These are phyloP conservation scores for Siniperca obscura DNA, from an alignment of 2,797 vertebrate genomes.

Conservation along the genomic window DNA sequence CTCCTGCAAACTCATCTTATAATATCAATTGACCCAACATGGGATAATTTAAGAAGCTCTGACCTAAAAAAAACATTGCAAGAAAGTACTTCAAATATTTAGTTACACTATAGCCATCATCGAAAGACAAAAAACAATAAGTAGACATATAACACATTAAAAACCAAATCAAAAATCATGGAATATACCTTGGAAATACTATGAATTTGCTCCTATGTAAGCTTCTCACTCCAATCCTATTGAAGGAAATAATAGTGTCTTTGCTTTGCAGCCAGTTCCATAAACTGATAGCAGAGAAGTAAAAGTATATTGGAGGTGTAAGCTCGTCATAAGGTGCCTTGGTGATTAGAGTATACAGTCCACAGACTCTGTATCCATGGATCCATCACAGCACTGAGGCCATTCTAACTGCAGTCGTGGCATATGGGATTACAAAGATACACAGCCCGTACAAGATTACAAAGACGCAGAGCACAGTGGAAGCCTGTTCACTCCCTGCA, in stretches of 20 bases:
- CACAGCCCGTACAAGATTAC: slow-evolving; percentile 63
- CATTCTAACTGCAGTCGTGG: slow-evolving; percentile 40
- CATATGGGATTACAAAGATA: slow-evolving; percentile 67
- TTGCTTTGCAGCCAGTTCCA: slow-evolving; percentile 50
- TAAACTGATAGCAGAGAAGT: slow-evolving; percentile 44
- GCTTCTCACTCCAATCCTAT: background rate
- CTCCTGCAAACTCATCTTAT: background rate
- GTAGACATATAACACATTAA: background rate
- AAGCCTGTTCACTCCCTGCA: slow-evolving; percentile 54
- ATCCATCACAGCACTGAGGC: slow-evolving; percentile 35
- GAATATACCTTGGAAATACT: background rate
- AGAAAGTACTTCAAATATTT: background rate
- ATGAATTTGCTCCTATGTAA: background rate
- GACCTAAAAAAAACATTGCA: background rate
- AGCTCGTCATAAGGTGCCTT: slow-evolving; percentile 44
- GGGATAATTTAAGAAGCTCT: background rate
- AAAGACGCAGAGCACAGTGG: slow-evolving; percentile 59
- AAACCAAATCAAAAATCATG: background rate
- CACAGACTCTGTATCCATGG: slow-evolving; percentile 42
- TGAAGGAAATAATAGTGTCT: slow-evolving; percentile 38
- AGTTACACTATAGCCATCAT: background rate
- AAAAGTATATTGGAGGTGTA: slow-evolving; percentile 42
- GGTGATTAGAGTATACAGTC: slow-evolving; percentile 47
- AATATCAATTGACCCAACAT: background rate
- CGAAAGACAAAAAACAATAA: background rate